Evolutionary conservation across 2,888 invertebrate genomes (phyloP).

Genomic region (Caenorhabditis imperialis): DNA sequence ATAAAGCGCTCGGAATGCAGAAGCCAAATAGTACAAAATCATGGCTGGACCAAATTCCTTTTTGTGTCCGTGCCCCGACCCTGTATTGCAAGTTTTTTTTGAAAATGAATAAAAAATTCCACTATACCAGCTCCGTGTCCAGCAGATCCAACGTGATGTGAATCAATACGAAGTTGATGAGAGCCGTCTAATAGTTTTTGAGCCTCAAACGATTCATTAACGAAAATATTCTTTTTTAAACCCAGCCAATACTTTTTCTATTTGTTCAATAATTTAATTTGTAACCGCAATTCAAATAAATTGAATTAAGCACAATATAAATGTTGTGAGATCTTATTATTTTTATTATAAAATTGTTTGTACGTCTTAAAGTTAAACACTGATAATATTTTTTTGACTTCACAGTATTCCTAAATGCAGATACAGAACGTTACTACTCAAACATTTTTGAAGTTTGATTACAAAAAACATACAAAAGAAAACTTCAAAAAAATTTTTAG

Average conservation of each 20-base stretch:
- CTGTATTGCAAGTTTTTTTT: not conserved
- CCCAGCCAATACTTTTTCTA: too few species aligned
- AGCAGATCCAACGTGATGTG: conserved; percentile 76
- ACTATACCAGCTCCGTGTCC: conserved; percentile 77
- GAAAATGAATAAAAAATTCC: not conserved
- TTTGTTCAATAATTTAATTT: too few species aligned
- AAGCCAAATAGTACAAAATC: conserved; percentile 78
- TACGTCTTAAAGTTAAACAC: too few species aligned
- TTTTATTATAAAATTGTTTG: too few species aligned
- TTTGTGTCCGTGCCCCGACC: conserved; percentile 77
- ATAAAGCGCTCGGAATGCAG: conserved; percentile 78
- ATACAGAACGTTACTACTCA: conserved; percentile 6
- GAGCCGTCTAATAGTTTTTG: conserved; percentile 78
- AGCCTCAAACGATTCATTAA: conserved; percentile 71
- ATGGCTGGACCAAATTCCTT: conserved; percentile 79
- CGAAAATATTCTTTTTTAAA: too few species aligned
- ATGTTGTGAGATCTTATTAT: too few species aligned
- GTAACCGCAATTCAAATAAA: too few species aligned
- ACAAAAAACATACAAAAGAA: not conserved
- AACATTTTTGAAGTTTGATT: not conserved
- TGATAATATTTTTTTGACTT: too few species aligned
- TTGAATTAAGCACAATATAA: too few species aligned
- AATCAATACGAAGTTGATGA: conserved; percentile 77
- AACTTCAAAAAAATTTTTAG: not conserved
- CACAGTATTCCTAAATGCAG: too few species aligned